Evolutionary conservation across 2,113 vertebrate genomes (phyloP).

Genomic region (Cephalopholis sonnerati): DNA sequence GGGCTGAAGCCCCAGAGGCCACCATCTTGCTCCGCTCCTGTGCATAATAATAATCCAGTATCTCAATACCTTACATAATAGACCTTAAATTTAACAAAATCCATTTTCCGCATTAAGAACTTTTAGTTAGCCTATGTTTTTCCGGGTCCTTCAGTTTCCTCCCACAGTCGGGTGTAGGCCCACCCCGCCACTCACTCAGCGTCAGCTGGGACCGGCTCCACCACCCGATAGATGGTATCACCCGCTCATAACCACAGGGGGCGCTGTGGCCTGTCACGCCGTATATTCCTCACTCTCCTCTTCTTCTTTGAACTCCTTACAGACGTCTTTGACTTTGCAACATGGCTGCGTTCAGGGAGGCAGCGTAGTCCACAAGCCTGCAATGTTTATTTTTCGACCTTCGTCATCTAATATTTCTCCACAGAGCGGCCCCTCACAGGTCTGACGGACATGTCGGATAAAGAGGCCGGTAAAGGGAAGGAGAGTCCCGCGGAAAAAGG

Average conservation of each 20-base stretch:
- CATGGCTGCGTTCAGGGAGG: background rate
- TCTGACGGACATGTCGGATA: constrained; percentile 83
- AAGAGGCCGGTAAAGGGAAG: constrained; percentile 74
- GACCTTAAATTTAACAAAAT: too few species aligned
- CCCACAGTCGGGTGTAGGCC: too few species aligned
- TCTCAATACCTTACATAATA: too few species aligned
- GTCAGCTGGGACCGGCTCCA: too few species aligned
- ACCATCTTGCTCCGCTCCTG: too few species aligned
- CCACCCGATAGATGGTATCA: too few species aligned
- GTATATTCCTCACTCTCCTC: background rate
- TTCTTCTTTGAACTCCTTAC: background rate
- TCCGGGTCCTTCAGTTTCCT: too few species aligned
- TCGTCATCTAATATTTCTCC: rapidly evolving
- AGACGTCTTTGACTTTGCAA: constrained; percentile 26
- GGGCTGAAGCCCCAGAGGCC: too few species aligned
- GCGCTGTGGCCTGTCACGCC: constrained; percentile 26
- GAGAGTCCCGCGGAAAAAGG: constrained; percentile 78
- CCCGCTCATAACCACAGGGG: constrained; percentile 6
- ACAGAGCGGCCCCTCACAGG: rapidly evolving
- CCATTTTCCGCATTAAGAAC: too few species aligned
- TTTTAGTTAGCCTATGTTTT: too few species aligned
- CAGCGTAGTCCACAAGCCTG: background rate
- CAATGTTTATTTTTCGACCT: rapidly evolving
- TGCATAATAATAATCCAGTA: too few species aligned
- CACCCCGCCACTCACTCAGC: too few species aligned